Base-by-base conservation (phyloP, 2,888 invertebrate species). In the Acholoe squamosa region DNA sequence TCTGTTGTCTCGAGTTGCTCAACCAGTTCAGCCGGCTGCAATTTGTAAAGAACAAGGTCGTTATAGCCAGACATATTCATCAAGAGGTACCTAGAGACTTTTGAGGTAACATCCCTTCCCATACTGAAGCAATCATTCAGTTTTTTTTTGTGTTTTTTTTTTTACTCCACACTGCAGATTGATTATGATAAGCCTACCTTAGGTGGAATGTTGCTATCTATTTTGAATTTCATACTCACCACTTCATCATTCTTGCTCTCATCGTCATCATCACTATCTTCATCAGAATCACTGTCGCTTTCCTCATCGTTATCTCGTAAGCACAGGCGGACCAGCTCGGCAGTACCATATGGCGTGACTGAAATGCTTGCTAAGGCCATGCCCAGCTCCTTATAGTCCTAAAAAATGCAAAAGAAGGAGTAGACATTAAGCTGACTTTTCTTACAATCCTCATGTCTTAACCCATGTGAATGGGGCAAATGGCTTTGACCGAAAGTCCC, bases 311-410 rank as follows among this genome's bases (percentile, higher is more conserved):
- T 93, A 90, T 93, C 93, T 7, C 95, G 92, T 22, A 95, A 92
- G 93, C 94, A 94, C 25, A 95, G 92, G 0, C 95, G 92, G 3
- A 95, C 93, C 77, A 95, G 91, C 91, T 95, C 95, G 0, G 95
- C 94, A 25, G 94, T 93, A 0, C 95, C 95, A 92, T 93, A 94
- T 0, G 93, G 92, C 88, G 94, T 95, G 12, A 95, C 94, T 0
- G 95, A 94, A 52, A 95, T 94, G 91, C 94, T 94, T 22, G 94
- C 92, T 89, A 95, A 92, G 0, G 93, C 92, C 16, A 94, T 93
- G 43, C 93, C 93, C 86, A 95, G 92, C 91, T 95, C 95, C 51
- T 93, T 93, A 92, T 95, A 95, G 88, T 94, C 94, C 95, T 95
- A 91, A n/a, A n/a, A n/a, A n/a, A n/a, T 91, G 92, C 77, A 86